Base-by-base conservation (phyloP, 37 sponge, comb jelly and placozoan species). In the Beroe forskalii region DNA sequence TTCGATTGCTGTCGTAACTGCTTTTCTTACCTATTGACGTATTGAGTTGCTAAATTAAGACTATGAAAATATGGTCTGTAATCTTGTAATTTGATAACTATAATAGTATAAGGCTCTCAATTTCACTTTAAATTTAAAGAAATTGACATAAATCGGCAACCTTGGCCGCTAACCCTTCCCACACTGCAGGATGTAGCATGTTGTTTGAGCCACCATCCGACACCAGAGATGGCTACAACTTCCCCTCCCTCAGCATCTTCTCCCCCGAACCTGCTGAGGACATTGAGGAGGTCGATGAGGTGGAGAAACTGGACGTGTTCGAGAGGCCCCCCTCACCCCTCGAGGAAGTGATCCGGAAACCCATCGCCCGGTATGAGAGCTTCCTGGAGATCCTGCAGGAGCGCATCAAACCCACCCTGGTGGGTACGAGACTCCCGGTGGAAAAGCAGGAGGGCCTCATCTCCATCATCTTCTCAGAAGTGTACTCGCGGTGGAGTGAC, bases 171-270 rank as follows among this genome's bases (percentile, higher is more conserved):
- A 48, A 48, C 55, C 55, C 12, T 48, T 17, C 12, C 55, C 12
- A 6, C 12, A 6, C 6, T 48, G 6, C 55, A 48, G 55, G 12
- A 48, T 48, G 55, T 48, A 48, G 55, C 55, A 69, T 69, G 72
- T 32, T 69, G 72, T 27, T 69, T 14, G 72, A 69, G 39, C 72
- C 72, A 35, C 33, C 32, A 33, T 27, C 32, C 2, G 38, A 27
- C 2, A 27, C 72, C 27, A 33, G 72, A 42, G 86, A 80, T 24
- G 86, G 37, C 24, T 80, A 80, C 86, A 35, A 80, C 24, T 80
- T 80, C 30, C 86, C 86, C 86, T 44, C 86, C 86, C 35, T 80
- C 86, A 43, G 48, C 86, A 80, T 80, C 86, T 80, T 80, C 86
- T 80, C 86, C 3, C 86, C 86, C 14, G 86, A 80, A 38, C 86